Percentiles rank a stretch among this genome's conserved stretches.
phyloP scores from a whole-genome alignment of 2,888 invertebrate species.

The Eledone cirrhosa region DNA sequence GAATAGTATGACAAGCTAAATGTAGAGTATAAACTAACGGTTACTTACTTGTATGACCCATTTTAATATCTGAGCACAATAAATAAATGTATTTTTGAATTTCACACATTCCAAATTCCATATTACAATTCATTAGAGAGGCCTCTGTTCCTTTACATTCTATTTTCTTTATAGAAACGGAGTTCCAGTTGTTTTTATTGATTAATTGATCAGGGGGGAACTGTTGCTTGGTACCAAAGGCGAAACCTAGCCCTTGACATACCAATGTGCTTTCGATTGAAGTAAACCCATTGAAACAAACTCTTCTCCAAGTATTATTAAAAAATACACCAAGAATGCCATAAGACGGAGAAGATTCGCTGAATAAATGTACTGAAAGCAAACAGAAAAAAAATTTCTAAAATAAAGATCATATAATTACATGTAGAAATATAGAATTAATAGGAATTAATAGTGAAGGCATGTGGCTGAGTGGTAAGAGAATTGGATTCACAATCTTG shows the following conservation, averaged over 20 bases:
- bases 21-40: no score
- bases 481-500: no score
- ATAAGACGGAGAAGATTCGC: background rate
- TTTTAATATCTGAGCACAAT: no score
- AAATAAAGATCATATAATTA: background rate
- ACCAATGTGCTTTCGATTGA: constrained; percentile 52
- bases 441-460: no score
- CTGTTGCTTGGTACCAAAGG: constrained; percentile 47
- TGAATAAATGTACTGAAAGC: constrained; percentile 1
- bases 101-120: constrained; percentile 35
- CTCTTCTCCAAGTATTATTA: constrained; percentile 45
- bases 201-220: constrained; percentile 38
- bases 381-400: background rate
- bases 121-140: background rate
- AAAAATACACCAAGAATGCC: constrained; percentile 36
- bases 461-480: no score
- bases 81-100: no score
- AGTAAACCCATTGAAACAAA: constrained; percentile 51
- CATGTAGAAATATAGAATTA: no score
- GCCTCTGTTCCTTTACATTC: constrained; percentile 19
- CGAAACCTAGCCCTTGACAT: constrained; percentile 47
- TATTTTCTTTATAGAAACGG: background rate
- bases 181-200: constrained; percentile 11
- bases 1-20: no score
- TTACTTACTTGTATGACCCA: no score